phyloP scores from a whole-genome alignment of 2,797 vertebrate species.

The Harpagifer antarcticus region DNA sequence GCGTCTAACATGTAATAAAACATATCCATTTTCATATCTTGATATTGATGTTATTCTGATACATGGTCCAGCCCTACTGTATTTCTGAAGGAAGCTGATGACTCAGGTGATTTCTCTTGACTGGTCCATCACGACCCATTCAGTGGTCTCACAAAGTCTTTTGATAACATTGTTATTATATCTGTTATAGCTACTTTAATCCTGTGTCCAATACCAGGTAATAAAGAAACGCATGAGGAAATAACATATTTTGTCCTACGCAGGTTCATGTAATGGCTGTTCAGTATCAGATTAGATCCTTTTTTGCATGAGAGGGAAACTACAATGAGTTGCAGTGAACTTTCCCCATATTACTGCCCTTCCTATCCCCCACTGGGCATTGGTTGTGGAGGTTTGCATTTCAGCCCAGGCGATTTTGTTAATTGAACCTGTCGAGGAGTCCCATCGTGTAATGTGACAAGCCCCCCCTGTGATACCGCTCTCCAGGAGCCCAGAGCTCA shows the following conservation, averaged over 20 bases:
- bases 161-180: background rate
- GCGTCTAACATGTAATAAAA: too few relatives aligned
- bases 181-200: background rate
- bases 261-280: background rate
- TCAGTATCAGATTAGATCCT: slow-evolving; percentile 33
- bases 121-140: background rate
- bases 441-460: slow-evolving; percentile 68
- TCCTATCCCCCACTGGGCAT: slow-evolving; percentile 39
- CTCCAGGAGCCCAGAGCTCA: slow-evolving; percentile 60
- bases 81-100: too few relatives aligned
- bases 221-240: slow-evolving; percentile 1
- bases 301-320: slow-evolving; percentile 29
- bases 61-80: too few relatives aligned
- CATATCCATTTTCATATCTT: too few relatives aligned
- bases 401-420: slow-evolving; percentile 71
- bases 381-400: slow-evolving; percentile 59
- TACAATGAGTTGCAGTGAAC: slow-evolving; percentile 25
- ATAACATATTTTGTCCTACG: background rate
- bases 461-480: slow-evolving; percentile 43
- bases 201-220: background rate
- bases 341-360: slow-evolving; percentile 16
- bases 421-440: slow-evolving; percentile 67
- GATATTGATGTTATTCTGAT: too few relatives aligned
- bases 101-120: background rate
- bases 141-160: background rate